Conservation (phyloP, 2,888 invertebrate species). For the Papilio demoleus region DNA sequence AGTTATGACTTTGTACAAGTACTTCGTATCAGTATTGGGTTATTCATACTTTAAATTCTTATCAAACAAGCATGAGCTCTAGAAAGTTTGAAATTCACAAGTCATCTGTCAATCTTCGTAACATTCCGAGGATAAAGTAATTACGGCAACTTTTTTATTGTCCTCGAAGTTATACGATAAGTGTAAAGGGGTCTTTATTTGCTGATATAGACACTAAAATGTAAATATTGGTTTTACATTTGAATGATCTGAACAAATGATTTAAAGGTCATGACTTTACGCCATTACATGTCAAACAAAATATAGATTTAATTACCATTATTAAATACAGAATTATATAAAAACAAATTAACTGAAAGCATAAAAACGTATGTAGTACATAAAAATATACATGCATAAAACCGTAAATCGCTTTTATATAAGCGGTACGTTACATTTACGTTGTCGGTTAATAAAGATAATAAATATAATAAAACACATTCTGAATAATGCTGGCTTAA, state of each 20-base stretch:
- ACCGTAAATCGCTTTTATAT: no score
- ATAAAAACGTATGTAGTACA: not conserved
- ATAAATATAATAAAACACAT: no score
- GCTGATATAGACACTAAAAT: slow-evolving; percentile 16
- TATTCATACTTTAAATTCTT: not conserved
- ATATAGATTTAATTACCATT: slow-evolving; percentile 14
- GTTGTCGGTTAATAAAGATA: no score
- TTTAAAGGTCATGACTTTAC: slow-evolving; percentile 26
- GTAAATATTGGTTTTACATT: slow-evolving; percentile 27
- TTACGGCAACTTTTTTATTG: not conserved
- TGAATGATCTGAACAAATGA: slow-evolving; percentile 29
- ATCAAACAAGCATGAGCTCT: no score
- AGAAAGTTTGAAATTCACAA: no score
- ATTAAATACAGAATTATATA: not conserved
- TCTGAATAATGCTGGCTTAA: no score
- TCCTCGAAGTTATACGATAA: not conserved
- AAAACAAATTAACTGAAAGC: not conserved
- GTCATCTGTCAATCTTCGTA: no score
- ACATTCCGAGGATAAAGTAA: not conserved
- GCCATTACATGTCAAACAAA: slow-evolving; percentile 11
- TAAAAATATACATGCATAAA: no score
- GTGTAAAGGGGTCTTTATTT: slow-evolving; percentile 9
- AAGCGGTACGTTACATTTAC: not conserved
- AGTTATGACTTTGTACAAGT: not conserved
- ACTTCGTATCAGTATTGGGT: not conserved